A percentile compares a stretch with the other conserved stretches of the same genome.
These are phyloP conservation scores for human (Homo sapiens) DNA, from an alignment of 2,113 vertebrate species.

Conservation along the genomic window GRCh38 chrX:13833001-13833500, in stretches of 20 bases:
- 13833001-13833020: not conserved
- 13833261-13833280: not conserved
- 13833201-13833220: not conserved
- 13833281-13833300: not conserved
- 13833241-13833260: not conserved
- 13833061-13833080: not conserved
- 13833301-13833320: not conserved
- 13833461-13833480: too few relatives aligned
- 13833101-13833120: not conserved
- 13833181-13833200: not conserved
- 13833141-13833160: not conserved
- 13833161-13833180: not conserved
- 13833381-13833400: not conserved
- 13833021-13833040: not conserved
- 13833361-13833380: not conserved
- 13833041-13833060: not conserved
- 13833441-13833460: too few relatives aligned
- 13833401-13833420: not conserved
- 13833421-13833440: not conserved
- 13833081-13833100: not conserved
- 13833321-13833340: not conserved
- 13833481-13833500: too few relatives aligned
- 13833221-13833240: not conserved
- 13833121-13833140: not conserved
- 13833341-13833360: constrained; percentile 6